Evolutionary conservation across 2,888 invertebrate genomes (phyloP).

Genomic region (Andrena dorsata): DNA sequence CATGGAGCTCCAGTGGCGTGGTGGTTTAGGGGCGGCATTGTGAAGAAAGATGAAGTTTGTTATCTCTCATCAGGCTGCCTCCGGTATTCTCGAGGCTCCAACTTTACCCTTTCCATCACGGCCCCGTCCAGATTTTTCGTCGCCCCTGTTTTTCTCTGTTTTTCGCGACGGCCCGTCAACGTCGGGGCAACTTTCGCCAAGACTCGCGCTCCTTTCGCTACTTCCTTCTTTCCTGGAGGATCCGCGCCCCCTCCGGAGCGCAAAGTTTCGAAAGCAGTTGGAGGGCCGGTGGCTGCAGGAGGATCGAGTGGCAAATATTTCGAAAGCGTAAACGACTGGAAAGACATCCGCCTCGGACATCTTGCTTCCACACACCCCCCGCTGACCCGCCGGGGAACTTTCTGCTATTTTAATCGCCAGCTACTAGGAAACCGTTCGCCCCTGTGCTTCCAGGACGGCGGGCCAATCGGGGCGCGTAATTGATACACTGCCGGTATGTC

Average conservation of each 20-base stretch:
- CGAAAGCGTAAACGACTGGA: slow-evolving; percentile 66
- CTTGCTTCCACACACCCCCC: slow-evolving; percentile 12
- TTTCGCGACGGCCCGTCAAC: slow-evolving; percentile 69
- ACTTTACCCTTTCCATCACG: slow-evolving; percentile 58
- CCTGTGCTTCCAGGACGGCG: too few species aligned
- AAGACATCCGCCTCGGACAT: slow-evolving; percentile 44
- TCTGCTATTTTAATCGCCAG: background rate
- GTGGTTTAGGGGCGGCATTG: slow-evolving; percentile 39
- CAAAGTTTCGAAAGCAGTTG: slow-evolving; percentile 56
- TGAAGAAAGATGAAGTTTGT: slow-evolving; percentile 74
- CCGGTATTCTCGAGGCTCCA: slow-evolving; percentile 50
- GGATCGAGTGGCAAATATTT: slow-evolving; percentile 61
- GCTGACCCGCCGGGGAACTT: background rate
- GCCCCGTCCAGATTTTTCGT: slow-evolving; percentile 64
- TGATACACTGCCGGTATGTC: too few species aligned
- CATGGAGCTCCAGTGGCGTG: slow-evolving; percentile 2
- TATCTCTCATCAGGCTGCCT: slow-evolving; percentile 74
- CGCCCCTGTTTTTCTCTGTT: slow-evolving; percentile 66
- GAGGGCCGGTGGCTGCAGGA: background rate
- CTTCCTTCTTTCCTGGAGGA: background rate
- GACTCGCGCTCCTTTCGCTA: slow-evolving; percentile 36
- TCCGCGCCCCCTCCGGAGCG: slow-evolving; percentile 23
- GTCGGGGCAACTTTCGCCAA: slow-evolving; percentile 69
- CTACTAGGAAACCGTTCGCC: background rate
- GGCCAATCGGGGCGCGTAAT: too few species aligned